A percentile compares a stretch with the other conserved stretches of the same genome.
These are phyloP conservation scores for Melitaea cinxia DNA, from an alignment of 1,140 invertebrate species.

Conservation along the genomic window DNA sequence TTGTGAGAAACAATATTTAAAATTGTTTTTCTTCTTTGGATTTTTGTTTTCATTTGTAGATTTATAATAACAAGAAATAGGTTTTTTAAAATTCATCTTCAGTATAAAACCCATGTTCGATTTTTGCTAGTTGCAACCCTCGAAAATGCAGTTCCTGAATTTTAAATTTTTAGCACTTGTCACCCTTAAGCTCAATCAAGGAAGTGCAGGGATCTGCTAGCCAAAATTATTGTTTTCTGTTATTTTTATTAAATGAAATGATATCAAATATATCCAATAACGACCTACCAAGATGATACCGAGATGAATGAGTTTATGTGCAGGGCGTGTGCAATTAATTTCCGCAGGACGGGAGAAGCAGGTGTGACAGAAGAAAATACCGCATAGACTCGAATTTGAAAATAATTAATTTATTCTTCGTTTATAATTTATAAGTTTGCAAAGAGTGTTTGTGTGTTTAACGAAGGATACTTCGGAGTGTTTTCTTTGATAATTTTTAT, in stretches of 20 bases:
- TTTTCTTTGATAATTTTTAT: constrained; percentile 15
- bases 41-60: no score
- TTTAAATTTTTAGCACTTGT: constrained; percentile 43
- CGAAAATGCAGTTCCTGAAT: constrained; percentile 30
- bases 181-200: constrained; percentile 65
- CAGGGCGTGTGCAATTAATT: constrained; percentile 50
- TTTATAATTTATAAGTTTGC: constrained; percentile 21
- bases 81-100: no score
- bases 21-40: no score
- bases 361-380: constrained; percentile 68
- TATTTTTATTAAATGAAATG: constrained; percentile 69
- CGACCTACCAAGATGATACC: constrained; percentile 51
- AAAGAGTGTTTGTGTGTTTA: constrained; percentile 23
- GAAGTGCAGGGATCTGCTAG: constrained; percentile 67
- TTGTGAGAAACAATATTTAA: no score
- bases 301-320: constrained; percentile 59
- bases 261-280: constrained; percentile 51
- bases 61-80: no score
- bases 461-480: constrained; percentile 15
- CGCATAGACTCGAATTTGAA: constrained; percentile 55
- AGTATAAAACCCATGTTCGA: no score
- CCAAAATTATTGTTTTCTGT: constrained; percentile 62
- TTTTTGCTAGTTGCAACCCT: no score
- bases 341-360: constrained; percentile 64
- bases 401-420: constrained; percentile 33